phyloP scores from a whole-genome alignment of 2,797 vertebrate genomes.

The Champsocephalus esox region DNA sequence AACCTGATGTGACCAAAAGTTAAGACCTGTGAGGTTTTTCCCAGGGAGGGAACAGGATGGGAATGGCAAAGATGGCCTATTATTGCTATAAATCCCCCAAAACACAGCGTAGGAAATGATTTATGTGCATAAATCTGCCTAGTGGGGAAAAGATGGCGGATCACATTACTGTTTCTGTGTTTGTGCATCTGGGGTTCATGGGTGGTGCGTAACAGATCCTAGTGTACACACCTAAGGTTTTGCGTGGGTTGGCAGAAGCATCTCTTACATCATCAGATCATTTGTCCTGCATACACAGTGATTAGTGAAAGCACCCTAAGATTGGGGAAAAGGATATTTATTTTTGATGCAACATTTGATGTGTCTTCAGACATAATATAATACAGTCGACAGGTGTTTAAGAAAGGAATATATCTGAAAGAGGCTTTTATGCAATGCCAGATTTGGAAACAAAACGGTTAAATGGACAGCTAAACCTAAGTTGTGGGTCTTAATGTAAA shows the following conservation, averaged over 20 bases:
- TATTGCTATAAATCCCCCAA: constrained; percentile 85
- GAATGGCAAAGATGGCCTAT: constrained; percentile 83
- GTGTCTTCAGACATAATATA: constrained; percentile 31
- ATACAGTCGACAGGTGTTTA: constrained; percentile 44
- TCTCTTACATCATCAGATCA: constrained; percentile 77
- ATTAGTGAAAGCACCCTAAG: constrained; percentile 61
- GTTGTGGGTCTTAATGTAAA: background rate
- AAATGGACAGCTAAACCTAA: constrained; percentile 11
- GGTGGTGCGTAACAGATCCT: constrained; percentile 81
- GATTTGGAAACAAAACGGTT: constrained; percentile 14
- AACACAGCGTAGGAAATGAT: constrained; percentile 86
- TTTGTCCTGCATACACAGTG: constrained; percentile 74
- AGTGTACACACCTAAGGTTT: constrained; percentile 80
- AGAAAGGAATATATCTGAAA: constrained; percentile 24
- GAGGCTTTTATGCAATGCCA: constrained; percentile 22
- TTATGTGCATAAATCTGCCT: constrained; percentile 84
- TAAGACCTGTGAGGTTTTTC: constrained; percentile 82
- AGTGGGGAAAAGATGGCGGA: constrained; percentile 78
- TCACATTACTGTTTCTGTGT: constrained; percentile 82
- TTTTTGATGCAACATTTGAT: constrained; percentile 50
- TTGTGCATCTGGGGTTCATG: constrained; percentile 84
- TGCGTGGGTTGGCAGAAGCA: constrained; percentile 83
- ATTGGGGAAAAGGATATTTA: constrained; percentile 46
- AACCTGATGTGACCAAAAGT: constrained; percentile 81
- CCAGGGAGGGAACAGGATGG: constrained; percentile 84